Percentiles rank a stretch among this genome's conserved stretches.
Evolutionary conservation across 2,888 invertebrate genomes (phyloP).

Genomic region (Epirrhoe alternata): DNA sequence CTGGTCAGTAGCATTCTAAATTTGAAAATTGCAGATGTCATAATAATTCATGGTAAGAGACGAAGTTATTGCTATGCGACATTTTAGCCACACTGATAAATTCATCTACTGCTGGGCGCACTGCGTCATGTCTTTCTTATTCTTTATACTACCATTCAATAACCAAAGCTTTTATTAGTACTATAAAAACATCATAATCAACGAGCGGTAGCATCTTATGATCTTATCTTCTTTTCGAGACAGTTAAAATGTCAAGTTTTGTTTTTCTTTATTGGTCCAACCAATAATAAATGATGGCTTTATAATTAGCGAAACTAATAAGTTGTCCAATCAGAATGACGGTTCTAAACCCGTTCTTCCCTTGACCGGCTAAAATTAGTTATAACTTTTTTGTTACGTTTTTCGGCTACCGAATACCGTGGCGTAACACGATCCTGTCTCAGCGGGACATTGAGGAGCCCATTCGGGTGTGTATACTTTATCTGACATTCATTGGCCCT

Average conservation of each 20-base stretch:
- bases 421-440: conserved; percentile 59
- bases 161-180: no score
- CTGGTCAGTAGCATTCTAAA: no score
- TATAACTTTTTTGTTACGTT: conserved; percentile 50
- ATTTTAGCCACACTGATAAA: no score
- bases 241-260: background rate
- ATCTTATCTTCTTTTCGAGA: no score
- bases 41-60: no score
- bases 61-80: no score
- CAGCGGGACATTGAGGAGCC: conserved; percentile 25
- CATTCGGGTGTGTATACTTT: conserved; percentile 44
- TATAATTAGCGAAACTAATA: background rate
- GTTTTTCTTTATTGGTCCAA: background rate
- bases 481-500: conserved; percentile 45
- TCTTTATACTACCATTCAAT: no score
- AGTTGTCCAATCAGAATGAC: background rate
- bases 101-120: no score
- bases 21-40: no score
- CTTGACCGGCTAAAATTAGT: conserved; percentile 54
- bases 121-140: no score
- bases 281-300: background rate
- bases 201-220: no score
- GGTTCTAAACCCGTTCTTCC: conserved; percentile 6
- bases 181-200: no score
- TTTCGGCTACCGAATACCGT: conserved; percentile 67